These are phyloP conservation scores for Himalopsyche kuldschensis DNA, from an alignment of 2,888 invertebrate species.

Conservation along the genomic window DNA sequence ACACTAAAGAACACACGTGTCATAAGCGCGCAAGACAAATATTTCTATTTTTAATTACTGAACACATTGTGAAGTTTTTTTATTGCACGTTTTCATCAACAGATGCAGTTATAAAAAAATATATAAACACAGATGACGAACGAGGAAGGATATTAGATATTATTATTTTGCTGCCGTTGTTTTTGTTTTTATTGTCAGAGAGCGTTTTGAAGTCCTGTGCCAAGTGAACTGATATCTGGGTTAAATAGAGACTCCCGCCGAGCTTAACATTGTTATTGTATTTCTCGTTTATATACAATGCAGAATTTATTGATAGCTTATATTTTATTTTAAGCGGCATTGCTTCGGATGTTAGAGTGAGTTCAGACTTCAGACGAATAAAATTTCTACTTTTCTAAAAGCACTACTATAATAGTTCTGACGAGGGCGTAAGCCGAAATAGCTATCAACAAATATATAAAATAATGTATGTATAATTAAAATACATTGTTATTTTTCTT, in stretches of 20 bases:
- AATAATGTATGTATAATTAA: no score
- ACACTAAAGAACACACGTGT: conserved; percentile 17
- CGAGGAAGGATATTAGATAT: conserved; percentile 14
- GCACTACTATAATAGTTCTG: no score
- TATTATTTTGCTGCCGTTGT: background rate
- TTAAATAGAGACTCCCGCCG: background rate
- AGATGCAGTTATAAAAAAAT: conserved; percentile 23
- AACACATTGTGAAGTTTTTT: conserved; percentile 4
- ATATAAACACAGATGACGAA: conserved; percentile 10
- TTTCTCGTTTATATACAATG: no score
- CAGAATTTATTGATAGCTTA: no score
- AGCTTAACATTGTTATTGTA: background rate
- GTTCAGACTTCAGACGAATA: no score
- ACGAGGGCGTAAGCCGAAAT: no score
- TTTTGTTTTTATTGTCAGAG: background rate
- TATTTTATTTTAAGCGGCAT: no score
- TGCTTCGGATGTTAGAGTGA: no score
- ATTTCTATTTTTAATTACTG: conserved; percentile 27
- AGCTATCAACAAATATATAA: no score
- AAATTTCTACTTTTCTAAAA: no score
- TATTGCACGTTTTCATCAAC: conserved; percentile 21
- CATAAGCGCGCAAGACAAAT: conserved; percentile 14
- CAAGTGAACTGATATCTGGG: background rate
- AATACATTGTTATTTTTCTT: no score
- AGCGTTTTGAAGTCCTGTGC: background rate